These are phyloP conservation scores for Amblyraja radiata DNA, from an alignment of 2,797 vertebrate genomes.

Conservation along the genomic window DNA sequence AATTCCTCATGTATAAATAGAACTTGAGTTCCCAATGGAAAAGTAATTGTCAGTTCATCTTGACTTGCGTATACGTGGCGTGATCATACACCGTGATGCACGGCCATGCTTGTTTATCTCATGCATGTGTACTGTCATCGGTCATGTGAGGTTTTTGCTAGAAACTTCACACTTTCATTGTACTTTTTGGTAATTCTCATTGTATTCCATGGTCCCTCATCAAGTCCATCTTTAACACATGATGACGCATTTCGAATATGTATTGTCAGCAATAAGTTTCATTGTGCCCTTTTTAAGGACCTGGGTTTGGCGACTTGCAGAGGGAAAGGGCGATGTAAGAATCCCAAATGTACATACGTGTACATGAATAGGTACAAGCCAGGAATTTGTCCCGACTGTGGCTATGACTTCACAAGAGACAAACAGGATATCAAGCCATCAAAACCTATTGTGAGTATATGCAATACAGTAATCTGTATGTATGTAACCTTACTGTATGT, in stretches of 20 bases:
- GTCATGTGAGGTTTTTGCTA: background rate
- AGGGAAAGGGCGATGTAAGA: conserved; percentile 90
- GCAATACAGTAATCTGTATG: background rate
- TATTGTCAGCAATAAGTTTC: no score
- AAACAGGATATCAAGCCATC: conserved; percentile 49
- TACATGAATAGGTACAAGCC: conserved; percentile 98
- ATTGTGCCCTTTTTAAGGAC: conserved; percentile 60
- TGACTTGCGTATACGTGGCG: background rate
- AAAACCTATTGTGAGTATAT: conserved; percentile 54
- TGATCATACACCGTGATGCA: background rate
- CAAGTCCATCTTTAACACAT: background rate
- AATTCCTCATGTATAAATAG: no score
- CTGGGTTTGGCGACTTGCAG: conserved; percentile 89
- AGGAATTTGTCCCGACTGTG: conserved; percentile 80
- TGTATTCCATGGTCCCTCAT: background rate
- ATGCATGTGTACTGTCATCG: background rate
- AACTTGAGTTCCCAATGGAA: background rate
- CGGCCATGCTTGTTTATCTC: no score
- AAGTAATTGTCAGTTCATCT: background rate
- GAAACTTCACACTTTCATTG: background rate
- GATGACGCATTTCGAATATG: background rate
- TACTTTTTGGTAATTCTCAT: conserved; percentile 5
- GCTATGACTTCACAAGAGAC: conserved; percentile 77
- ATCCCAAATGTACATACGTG: conserved; percentile 80
- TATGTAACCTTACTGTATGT: no score